Base-by-base conservation (phyloP, 2,113 vertebrate species). In the Trematocara variabile region DNA sequence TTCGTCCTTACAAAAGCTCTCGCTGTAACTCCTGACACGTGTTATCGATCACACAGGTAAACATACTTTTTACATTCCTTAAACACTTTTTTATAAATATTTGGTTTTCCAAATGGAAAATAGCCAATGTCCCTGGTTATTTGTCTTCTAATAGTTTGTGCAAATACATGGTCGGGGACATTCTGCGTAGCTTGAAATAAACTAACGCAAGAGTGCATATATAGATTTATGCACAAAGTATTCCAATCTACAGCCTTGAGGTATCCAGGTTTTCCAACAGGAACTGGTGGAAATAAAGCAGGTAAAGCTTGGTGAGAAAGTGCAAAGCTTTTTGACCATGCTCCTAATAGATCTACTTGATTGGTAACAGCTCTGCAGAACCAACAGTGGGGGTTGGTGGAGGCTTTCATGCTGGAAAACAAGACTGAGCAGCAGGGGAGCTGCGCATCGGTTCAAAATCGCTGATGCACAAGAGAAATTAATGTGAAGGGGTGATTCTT, bases 361-460 rank as follows among this genome's bases (percentile, higher is more conserved):
- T 79, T 79, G 41, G 80, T 41, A 80, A 53, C 58, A 52, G 65
- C 77, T 78, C 39, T 25, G 82, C 34, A 82, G 79, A 54, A 77
- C 53, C 80, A 85, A 54, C 50, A 54, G 73, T 81, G 58, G 80
- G 77, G 73, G 88, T 54, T 86, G 73, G 79, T 80, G 41, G 48
- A 79, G 18, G 77, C 78, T 60, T 75, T 68, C 28, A 63, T 55
- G 68, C 6, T 81, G 12, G 79, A 77, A 48, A 63, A 46, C 5
- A 73, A 60, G 46, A 54, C 34, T 41, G 58, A 83, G 85, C 18
- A 75, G 53, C 20, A 22, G 78, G 78, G 55, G 39, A 80, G 48
- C 80, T 65, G 78, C 4, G 3, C 44, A 87, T 18, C n/a, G 81
- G 77, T 70, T 88, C 37, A 86, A 85, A 82, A 88, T 60, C 80